Base-by-base conservation (phyloP, 1,140 invertebrate species). In the Drosophila micromelanica region DNA sequence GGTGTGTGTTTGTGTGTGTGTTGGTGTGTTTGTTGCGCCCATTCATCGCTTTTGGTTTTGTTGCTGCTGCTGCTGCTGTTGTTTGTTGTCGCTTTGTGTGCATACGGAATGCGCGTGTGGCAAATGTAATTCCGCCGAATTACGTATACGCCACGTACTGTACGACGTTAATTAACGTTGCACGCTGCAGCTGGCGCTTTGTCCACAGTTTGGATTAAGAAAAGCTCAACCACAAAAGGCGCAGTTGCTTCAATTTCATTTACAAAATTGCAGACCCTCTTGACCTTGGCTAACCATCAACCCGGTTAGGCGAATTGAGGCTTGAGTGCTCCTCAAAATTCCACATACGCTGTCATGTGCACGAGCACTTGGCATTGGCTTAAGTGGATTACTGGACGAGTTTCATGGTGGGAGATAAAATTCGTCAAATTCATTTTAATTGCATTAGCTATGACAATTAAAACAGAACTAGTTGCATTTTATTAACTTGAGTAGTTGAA, bases 131-230 rank as follows among this genome's bases (percentile, higher is more conserved):
- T 56, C 69, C 62, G 54, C 52, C 68, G 73, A 72, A 87, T 89
- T 79, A 87, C 82, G 82, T 87, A 89, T 87, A 87, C 82, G 82
- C 71, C 76, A 70, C 71, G 76, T 82, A 73, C 37, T 54, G 60
- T 56, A 61, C 46, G 43, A 65, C 62, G 72, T 87, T 87, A 87
- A 87, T 87, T 89, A 87, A 87, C 84, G 84, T 62, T 37, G 38
- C 42, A 9, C 52, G 64, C 45, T 42, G 40, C 77, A 57, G 75
- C 32, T 40, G 55, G 35, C 23, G 63, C 46, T 70, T 48, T 63
- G 42, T 63, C 67, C 55, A 27, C 20, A 5, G 59, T 57, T 52
- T 60, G 75, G 78, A 87, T 84, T 87, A 78, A 75, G 48, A 56
- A 60, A 77, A 60, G 55, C 48, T 35, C 76, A 84, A 69, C 49